Conservation (phyloP, 2,113 vertebrate genomes). For the Pterophyllum scalare region DNA sequence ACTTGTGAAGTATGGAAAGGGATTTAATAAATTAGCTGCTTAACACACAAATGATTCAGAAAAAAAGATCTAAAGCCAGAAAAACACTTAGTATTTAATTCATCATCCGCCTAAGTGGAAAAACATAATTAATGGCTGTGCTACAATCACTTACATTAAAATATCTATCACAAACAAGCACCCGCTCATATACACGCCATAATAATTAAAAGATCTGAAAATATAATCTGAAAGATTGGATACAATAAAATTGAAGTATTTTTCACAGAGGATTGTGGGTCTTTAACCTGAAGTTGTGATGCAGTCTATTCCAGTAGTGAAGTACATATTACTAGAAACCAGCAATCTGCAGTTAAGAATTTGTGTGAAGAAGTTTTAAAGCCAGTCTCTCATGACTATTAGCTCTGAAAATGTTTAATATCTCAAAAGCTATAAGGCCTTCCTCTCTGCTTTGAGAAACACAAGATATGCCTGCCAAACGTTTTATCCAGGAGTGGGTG, state of each 20-base stretch:
- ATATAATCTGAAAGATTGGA: not conserved
- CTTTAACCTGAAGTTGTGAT: not conserved
- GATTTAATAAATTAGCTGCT: not conserved
- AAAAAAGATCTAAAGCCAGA: not conserved
- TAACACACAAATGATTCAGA: not conserved
- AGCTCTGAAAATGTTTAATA: not conserved
- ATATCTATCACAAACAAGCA: not conserved
- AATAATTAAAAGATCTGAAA: not conserved
- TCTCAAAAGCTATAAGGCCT: not conserved
- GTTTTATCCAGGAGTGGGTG: conserved; percentile 9
- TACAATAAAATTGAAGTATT: not conserved
- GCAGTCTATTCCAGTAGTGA: not conserved
- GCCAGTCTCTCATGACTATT: not conserved
- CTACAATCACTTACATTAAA: not conserved
- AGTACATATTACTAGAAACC: not conserved
- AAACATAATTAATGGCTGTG: not conserved
- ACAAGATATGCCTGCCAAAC: not conserved
- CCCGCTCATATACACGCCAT: not conserved
- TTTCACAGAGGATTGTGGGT: not conserved
- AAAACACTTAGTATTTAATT: no score
- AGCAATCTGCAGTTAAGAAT: not conserved
- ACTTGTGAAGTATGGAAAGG: not conserved
- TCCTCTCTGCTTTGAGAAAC: conserved; percentile 7
- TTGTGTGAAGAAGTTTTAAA: not conserved
- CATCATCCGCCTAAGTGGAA: no score